Evolutionary conservation across 92 coral and sea anemone species (phyloP).

Genomic region (Epizoanthus ramosus): DNA sequence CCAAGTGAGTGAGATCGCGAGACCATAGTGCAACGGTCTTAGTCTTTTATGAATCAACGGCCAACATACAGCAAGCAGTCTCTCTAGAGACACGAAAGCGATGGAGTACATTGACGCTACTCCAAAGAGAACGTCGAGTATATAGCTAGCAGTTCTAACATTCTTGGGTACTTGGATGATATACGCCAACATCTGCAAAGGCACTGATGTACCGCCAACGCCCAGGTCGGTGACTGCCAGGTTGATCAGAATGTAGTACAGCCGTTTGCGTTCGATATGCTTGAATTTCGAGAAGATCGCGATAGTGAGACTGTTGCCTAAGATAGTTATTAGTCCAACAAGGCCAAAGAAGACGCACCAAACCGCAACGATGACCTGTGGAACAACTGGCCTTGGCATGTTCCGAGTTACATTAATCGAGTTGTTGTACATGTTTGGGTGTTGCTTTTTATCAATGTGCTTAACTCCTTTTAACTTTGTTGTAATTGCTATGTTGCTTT

Average conservation of each 20-base stretch:
- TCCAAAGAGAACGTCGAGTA: constrained; percentile 15
- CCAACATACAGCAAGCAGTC: constrained; percentile 17
- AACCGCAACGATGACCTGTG: background rate
- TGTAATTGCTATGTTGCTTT: no score
- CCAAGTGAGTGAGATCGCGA: constrained; percentile 18
- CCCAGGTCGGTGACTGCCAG: constrained; percentile 19
- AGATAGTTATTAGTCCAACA: background rate
- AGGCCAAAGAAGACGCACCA: background rate
- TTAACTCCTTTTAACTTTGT: no score
- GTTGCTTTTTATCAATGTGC: no score
- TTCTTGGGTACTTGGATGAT: background rate
- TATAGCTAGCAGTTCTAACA: background rate
- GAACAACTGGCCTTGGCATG: no score
- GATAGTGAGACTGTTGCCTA: constrained; percentile 29
- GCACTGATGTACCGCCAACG: constrained; percentile 9
- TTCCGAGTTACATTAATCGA: no score
- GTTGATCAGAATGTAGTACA: constrained; percentile 18
- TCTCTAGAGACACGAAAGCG: constrained; percentile 1
- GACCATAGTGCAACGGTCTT: constrained; percentile 3
- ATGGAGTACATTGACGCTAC: constrained; percentile 19
- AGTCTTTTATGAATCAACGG: constrained; percentile 4
- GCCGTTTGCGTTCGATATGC: constrained; percentile 8
- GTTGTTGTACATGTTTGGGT: no score
- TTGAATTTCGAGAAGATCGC: background rate
- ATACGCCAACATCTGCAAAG: background rate